These are phyloP conservation scores for Hypsibius dujardini DNA, from an alignment of 1,140 invertebrate genomes.

Conservation along the genomic window DNA sequence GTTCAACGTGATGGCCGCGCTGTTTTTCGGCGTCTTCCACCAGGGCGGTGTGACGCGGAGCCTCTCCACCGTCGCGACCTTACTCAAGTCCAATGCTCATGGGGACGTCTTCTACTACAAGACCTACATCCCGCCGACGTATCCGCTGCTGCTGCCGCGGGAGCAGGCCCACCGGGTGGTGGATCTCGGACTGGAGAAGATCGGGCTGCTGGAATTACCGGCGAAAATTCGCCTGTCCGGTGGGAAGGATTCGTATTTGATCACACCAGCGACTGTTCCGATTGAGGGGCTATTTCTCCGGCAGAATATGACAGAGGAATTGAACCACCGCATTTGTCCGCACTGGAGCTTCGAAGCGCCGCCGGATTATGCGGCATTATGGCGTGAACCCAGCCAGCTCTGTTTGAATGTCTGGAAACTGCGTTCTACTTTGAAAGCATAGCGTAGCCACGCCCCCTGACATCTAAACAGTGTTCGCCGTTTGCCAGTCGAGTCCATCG, in stretches of 20 bases:
- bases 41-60: constrained; percentile 60
- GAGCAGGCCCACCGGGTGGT: neutral
- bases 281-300: neutral
- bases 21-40: constrained; percentile 70
- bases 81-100: constrained; percentile 37
- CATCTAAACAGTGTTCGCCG: too few species aligned
- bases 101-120: constrained; percentile 60
- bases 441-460: too few species aligned
- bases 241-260: neutral
- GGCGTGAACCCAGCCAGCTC: neutral
- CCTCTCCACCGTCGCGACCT: constrained; percentile 40
- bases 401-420: constrained; percentile 8
- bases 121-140: constrained; percentile 61
- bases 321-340: neutral
- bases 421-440: too few species aligned
- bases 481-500: too few species aligned
- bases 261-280: neutral
- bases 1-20: constrained; percentile 45
- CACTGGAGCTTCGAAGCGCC: constrained; percentile 10
- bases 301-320: neutral
- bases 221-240: neutral
- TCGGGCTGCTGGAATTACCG: neutral
- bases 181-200: neutral
- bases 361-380: neutral
- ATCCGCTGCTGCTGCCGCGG: constrained; percentile 47